Conservation (phyloP, 2,113 vertebrate species). For the Suncus etruscus region DNA sequence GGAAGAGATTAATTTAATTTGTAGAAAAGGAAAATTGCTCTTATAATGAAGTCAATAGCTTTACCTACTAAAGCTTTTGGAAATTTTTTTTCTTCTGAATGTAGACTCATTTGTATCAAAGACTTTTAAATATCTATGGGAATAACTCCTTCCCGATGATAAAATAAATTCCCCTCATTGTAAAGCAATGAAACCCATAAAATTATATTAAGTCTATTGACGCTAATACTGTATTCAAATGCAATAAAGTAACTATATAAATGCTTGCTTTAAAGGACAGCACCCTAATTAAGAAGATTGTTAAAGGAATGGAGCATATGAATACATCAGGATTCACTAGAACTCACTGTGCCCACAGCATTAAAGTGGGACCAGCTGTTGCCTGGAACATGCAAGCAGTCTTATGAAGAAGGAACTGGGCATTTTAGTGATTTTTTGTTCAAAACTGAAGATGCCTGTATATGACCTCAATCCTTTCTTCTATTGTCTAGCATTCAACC, state of each 20-base stretch:
- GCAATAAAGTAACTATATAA: constrained; percentile 76
- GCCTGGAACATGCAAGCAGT: constrained; percentile 63
- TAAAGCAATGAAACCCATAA: constrained; percentile 63
- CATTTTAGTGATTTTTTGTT: constrained; percentile 2
- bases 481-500: neutral
- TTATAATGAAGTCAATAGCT: too few relatives aligned
- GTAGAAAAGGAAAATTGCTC: neutral
- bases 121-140: constrained; percentile 45
- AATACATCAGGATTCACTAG: constrained; percentile 75
- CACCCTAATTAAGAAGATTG: constrained; percentile 75
- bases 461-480: neutral
- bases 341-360: constrained; percentile 65
- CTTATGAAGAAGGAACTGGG: constrained; percentile 47
- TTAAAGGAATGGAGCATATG: constrained; percentile 74
- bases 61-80: neutral
- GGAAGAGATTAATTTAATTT: constrained; percentile 12
- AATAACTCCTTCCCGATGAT: constrained; percentile 32
- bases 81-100: constrained; percentile 15
- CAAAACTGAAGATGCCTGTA: neutral
- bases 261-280: constrained; percentile 76
- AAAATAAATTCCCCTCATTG: constrained; percentile 72
- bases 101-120: constrained; percentile 10
- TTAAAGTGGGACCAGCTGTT: constrained; percentile 77
- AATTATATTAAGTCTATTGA: constrained; percentile 76
- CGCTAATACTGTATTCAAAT: constrained; percentile 70